Conservation (phyloP, 2,888 invertebrate genomes). For the Drosophila lutescens region DNA sequence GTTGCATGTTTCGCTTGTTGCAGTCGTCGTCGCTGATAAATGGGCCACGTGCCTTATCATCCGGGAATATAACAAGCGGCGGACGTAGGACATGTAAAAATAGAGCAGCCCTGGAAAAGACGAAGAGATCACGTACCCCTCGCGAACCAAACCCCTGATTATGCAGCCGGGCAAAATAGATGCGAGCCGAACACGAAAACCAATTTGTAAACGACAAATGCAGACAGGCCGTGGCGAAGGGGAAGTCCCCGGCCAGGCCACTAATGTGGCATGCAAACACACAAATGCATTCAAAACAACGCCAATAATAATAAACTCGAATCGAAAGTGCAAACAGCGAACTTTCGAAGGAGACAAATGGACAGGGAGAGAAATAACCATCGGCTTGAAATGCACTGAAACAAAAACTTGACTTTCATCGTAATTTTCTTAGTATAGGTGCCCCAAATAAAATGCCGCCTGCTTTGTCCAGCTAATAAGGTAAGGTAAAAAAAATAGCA, state of each 20-base stretch:
- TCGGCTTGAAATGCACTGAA: neutral
- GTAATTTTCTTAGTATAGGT: too few species aligned
- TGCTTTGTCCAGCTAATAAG: too few species aligned
- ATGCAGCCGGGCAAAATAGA: conserved; percentile 71
- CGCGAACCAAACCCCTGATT: conserved; percentile 56
- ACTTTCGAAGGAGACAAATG: conserved; percentile 22
- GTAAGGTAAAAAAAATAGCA: too few species aligned
- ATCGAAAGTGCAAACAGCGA: conserved; percentile 65
- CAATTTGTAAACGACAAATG: conserved; percentile 77
- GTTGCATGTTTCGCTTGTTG: conserved; percentile 66
- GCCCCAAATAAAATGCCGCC: too few species aligned
- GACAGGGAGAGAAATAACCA: neutral
- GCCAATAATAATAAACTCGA: conserved; percentile 65
- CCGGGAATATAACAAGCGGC: conserved; percentile 63
- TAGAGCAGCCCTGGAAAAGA: conserved; percentile 17
- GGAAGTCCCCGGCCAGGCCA: conserved; percentile 47
- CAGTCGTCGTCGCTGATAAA: conserved; percentile 74
- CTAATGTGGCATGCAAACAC: conserved; percentile 64
- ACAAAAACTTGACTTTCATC: neutral
- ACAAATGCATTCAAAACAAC: conserved; percentile 65
- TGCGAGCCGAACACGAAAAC: conserved; percentile 73
- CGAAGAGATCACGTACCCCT: conserved; percentile 49
- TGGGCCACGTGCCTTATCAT: conserved; percentile 83
- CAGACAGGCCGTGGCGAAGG: conserved; percentile 35
- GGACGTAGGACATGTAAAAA: conserved; percentile 45